phyloP scores from a whole-genome alignment of 2,888 invertebrate species.

The Ochropleura plecta region DNA sequence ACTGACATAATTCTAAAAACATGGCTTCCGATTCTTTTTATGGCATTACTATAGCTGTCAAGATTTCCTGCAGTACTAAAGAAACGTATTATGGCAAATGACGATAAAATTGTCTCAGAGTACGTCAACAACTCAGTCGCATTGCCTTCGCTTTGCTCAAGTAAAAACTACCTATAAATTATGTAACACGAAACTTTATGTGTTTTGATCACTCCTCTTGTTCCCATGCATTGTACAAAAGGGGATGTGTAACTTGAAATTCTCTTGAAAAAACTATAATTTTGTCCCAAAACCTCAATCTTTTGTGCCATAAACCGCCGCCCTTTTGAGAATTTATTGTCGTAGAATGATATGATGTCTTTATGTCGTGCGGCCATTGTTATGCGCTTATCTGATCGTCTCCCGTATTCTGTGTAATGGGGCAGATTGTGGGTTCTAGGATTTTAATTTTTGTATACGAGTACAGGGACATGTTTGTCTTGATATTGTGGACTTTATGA shows the following conservation, averaged over 20 bases:
- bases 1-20: background rate
- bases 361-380: slow-evolving; percentile 87
- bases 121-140: slow-evolving; percentile 44
- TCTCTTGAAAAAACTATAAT: slow-evolving; percentile 82
- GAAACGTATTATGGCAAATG: slow-evolving; percentile 56
- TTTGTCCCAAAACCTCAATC: slow-evolving; percentile 82
- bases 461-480: slow-evolving; percentile 28
- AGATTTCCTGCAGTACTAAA: slow-evolving; percentile 47
- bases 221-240: slow-evolving; percentile 84
- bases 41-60: slow-evolving; percentile 18
- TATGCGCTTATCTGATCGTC: slow-evolving; percentile 88
- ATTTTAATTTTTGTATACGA: slow-evolving; percentile 68
- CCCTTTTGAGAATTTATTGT: slow-evolving; percentile 88
- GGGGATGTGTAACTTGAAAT: slow-evolving; percentile 77
- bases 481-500: slow-evolving; percentile 7
- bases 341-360: slow-evolving; percentile 89
- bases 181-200: slow-evolving; percentile 73
- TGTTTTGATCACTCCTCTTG: slow-evolving; percentile 89
- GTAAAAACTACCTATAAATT: slow-evolving; percentile 77
- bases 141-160: slow-evolving; percentile 57
- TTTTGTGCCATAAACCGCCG: slow-evolving; percentile 88
- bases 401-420: slow-evolving; percentile 84
- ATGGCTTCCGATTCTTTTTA: slow-evolving; percentile 27
- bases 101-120: slow-evolving; percentile 60
- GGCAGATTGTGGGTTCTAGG: slow-evolving; percentile 71